These are phyloP conservation scores for Apocheima hispidaria DNA, from an alignment of 2,888 invertebrate genomes.

Conservation along the genomic window DNA sequence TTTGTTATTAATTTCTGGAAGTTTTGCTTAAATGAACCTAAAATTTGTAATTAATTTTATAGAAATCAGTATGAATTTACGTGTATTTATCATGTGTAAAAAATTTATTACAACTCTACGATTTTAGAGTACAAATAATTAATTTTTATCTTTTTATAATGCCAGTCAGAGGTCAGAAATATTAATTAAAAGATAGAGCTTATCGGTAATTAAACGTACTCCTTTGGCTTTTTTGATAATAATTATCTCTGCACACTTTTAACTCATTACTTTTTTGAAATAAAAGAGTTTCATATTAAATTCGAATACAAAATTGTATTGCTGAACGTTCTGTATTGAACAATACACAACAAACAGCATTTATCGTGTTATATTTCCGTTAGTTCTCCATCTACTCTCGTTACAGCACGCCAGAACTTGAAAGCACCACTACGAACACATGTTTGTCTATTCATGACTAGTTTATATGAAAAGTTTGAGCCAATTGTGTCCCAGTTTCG, in stretches of 20 bases:
- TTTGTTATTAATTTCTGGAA: too few relatives aligned
- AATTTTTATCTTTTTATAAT: slow-evolving; percentile 15
- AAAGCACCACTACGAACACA: slow-evolving; percentile 60
- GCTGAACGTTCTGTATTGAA: not conserved
- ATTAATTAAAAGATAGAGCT: slow-evolving; percentile 23
- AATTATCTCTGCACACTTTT: not conserved
- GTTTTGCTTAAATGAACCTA: too few relatives aligned
- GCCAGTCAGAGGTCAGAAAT: slow-evolving; percentile 11
- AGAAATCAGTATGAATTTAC: too few relatives aligned
- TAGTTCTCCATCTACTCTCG: slow-evolving; percentile 30
- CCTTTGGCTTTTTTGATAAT: slow-evolving; percentile 6
- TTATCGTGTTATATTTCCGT: slow-evolving; percentile 45
- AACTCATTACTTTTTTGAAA: not conserved
- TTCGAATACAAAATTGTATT: not conserved
- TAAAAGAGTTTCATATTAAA: slow-evolving; percentile 2
- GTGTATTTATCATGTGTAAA: too few relatives aligned
- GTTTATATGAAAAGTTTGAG: slow-evolving; percentile 80
- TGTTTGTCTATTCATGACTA: slow-evolving; percentile 77
- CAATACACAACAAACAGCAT: slow-evolving; percentile 39
- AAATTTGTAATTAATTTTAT: too few relatives aligned
- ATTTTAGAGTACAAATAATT: slow-evolving; percentile 18
- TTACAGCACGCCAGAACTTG: slow-evolving; percentile 37
- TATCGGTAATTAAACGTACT: slow-evolving; percentile 7
- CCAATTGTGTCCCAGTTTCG: slow-evolving; percentile 75
- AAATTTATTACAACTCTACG: not conserved